Base-by-base conservation (phyloP, 1,140 invertebrate genomes). In the Cyclargus thomasi region DNA sequence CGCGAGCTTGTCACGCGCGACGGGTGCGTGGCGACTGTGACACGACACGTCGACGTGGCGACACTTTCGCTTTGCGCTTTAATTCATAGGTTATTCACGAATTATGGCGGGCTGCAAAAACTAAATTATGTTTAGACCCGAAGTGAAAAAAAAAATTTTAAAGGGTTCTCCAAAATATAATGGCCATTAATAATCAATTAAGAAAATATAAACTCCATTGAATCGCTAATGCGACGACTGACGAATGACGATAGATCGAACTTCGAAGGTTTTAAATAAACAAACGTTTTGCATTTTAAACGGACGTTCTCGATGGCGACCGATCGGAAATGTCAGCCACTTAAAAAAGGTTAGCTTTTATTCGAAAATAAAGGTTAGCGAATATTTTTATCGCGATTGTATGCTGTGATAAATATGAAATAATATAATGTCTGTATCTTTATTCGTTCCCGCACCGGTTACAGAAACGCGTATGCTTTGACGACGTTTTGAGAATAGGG, bases 381-480 rank as follows among this genome's bases (percentile, higher is more conserved):
- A 59, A 59, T 59, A 21, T 59, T 59, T 59, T 59, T 59, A 59
- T 59, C 8, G 55, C 55, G 55, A 59, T 59, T 59, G 55, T 59
- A 20, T 20, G 18, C 10, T 20, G 18, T 59, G 55, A 59, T 59
- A 59, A 59, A 59, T 22, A 59, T 59, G 21, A 20, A 57, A 23
- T 7, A 59, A 59, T 59, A 59, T 59, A 59, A 59, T 59, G 55
- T 59, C 5, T 21, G 20, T 59, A 59, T 59, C 39, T 8, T 47
- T 16, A 16, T 18, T 59, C 55, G 55, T 59, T 21, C n/a, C n/a
- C n/a, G n/a, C n/a, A 18, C 55, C 18, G 20, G 17, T 29, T 29
- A 29, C 29, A 29, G 11, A 7, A 18, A 59, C 55, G 55, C 55
- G 55, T 21, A 20, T 20, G 55, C 39, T 47, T 47, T 47, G 39